These are phyloP conservation scores for Yponomeuta sedellus DNA, from an alignment of 2,888 invertebrate genomes.

Conservation along the genomic window DNA sequence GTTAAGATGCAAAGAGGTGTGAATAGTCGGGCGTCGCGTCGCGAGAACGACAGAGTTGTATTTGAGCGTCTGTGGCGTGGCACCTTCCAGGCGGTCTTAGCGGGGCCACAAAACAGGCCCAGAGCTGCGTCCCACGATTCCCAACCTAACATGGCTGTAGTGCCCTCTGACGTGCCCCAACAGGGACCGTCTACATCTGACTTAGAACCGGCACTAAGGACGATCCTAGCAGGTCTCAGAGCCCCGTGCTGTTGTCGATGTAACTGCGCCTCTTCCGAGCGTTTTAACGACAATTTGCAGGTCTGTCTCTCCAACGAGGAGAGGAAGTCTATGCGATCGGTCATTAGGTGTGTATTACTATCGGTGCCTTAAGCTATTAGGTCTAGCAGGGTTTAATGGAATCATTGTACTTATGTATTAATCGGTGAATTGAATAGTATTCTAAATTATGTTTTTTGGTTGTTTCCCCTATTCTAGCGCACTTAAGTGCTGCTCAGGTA, in stretches of 20 bases:
- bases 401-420: neutral
- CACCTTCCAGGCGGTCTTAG: constrained; percentile 72
- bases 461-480: constrained; percentile 71
- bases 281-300: constrained; percentile 70
- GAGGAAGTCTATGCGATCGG: constrained; percentile 79
- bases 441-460: constrained; percentile 38
- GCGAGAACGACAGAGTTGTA: constrained; percentile 78
- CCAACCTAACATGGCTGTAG: constrained; percentile 34
- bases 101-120: constrained; percentile 56
- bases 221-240: constrained; percentile 56
- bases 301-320: constrained; percentile 71
- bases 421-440: constrained; percentile 24
- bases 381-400: neutral
- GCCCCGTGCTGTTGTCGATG: constrained; percentile 66
- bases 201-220: constrained; percentile 62
- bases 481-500: constrained; percentile 70
- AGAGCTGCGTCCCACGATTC: constrained; percentile 58
- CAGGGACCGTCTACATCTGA: constrained; percentile 45
- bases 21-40: constrained; percentile 62
- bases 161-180: constrained; percentile 31
- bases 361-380: neutral
- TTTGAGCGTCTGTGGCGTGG: constrained; percentile 86
- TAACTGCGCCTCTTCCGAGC: constrained; percentile 49
- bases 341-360: constrained; percentile 76
- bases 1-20: constrained; percentile 56